Base-by-base conservation (phyloP, 64 coral and sea anemone species). In the Stylophora pistillata region DNA sequence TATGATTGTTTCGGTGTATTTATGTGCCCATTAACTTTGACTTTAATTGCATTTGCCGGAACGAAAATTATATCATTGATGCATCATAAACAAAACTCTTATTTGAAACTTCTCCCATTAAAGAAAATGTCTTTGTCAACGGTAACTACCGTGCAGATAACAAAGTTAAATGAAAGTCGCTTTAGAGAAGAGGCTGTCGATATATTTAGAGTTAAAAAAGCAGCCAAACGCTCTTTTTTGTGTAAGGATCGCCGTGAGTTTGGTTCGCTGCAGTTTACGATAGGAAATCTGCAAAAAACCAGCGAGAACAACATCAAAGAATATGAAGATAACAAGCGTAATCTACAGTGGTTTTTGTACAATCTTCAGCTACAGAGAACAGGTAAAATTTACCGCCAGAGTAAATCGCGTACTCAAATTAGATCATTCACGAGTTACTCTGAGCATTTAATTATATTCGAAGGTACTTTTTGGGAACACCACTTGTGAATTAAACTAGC, bases 331-430 rank as follows among this genome's bases (percentile, higher is more conserved):
- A 63, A 84, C 32, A 47, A 66, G 31, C 80, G 80, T 15, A 53
- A 70, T 84, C 80, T 84, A 15, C 34, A 84, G 21, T 84, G 80
- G 80, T 31, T 23, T 84, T 62, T 84, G 14, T 84, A 84, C 58
- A 84, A 84, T 37, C 37, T 84, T 17, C 80, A 61, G 32, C 33
- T 53, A 4, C 34, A 84, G 13, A 68, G 52, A 69, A 53, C 80
- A 53, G 37, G n/a, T 84, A 41, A 26, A 64, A 63, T 11, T 41
- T 9, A 13, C 69, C 54, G 21, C 13, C 12, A 41, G 20, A 53
- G 9, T 52, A 13, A 18, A 11, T 23, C 11, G 12, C 20, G 5
- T 13, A 47, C 18, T 52, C 20, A 76, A 23, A 53, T 21, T 34
- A 23, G 0, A 11, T 17, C 32, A 73, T 26, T 47, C 37, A 47